Evolutionary conservation across 2,888 invertebrate genomes (phyloP).

Genomic region (Andrena bicolor): DNA sequence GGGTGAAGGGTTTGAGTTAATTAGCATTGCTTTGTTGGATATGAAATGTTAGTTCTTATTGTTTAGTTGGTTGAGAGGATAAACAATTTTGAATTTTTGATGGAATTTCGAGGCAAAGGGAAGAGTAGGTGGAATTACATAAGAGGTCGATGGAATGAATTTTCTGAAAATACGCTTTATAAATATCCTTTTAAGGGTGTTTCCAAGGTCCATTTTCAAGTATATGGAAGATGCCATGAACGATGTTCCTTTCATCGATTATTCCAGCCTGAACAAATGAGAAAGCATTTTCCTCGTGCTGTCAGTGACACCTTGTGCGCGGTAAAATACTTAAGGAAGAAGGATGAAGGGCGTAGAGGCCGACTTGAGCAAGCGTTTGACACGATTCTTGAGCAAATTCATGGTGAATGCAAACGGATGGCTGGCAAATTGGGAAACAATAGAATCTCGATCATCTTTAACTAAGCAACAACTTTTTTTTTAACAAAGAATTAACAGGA

Average conservation of each 20-base stretch:
- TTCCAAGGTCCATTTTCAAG: neutral
- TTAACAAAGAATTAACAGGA: too few relatives aligned
- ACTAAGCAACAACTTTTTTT: neutral
- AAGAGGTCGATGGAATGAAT: neutral
- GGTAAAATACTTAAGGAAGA: constrained; percentile 27
- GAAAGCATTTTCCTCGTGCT: constrained; percentile 51
- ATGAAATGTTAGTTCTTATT: too few relatives aligned
- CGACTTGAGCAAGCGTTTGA: constrained; percentile 38
- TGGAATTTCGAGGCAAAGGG: too few relatives aligned
- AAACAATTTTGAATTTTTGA: too few relatives aligned
- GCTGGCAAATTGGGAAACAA: constrained; percentile 14
- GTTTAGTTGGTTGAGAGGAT: too few relatives aligned
- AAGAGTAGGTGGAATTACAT: too few relatives aligned
- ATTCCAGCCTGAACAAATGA: constrained; percentile 32
- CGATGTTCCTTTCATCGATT: constrained; percentile 34
- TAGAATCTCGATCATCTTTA: neutral
- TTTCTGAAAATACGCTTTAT: neutral
- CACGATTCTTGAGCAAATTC: constrained; percentile 24
- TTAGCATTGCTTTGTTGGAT: neutral
- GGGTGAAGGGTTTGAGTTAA: constrained; percentile 7
- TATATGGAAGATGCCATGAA: neutral
- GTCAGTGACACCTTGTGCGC: constrained; percentile 37
- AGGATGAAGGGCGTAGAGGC: constrained; percentile 32
- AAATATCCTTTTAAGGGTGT: neutral
- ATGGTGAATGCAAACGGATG: constrained; percentile 33